Percentiles rank a stretch among this genome's conserved stretches.
phyloP scores from a whole-genome alignment of 2,797 vertebrate species.

The Phoebastria nigripes region DNA sequence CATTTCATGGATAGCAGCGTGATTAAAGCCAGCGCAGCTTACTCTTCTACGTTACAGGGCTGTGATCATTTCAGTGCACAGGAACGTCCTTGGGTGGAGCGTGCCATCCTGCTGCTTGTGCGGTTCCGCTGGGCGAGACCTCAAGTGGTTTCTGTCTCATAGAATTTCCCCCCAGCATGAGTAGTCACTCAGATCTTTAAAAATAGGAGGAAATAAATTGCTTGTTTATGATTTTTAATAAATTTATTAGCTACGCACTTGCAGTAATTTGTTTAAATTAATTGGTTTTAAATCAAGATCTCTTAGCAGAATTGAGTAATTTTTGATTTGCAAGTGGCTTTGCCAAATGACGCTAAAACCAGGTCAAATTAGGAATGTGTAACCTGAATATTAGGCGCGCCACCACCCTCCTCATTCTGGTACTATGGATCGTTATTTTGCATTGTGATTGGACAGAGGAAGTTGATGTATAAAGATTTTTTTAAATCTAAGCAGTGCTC shows the following conservation, averaged over 20 bases:
- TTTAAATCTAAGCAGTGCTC: background rate
- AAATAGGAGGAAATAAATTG: background rate
- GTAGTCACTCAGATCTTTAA: background rate
- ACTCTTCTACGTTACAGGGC: background rate
- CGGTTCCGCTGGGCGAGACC: rapidly evolving
- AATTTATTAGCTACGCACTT: background rate
- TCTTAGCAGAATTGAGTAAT: background rate
- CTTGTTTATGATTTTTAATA: background rate
- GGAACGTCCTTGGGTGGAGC: background rate
- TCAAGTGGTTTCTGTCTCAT: background rate
- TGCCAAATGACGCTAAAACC: background rate
- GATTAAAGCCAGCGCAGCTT: background rate
- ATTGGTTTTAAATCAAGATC: background rate
- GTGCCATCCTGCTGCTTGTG: background rate
- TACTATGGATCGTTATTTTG: background rate
- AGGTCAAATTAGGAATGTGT: background rate
- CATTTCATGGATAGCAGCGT: background rate
- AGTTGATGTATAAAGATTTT: background rate
- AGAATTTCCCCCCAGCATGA: background rate
- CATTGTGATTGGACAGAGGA: background rate
- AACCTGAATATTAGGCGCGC: rapidly evolving
- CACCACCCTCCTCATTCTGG: background rate
- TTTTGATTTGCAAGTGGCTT: background rate
- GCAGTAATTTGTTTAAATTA: background rate
- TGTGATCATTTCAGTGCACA: background rate